Evolutionary conservation across 2,113 vertebrate genomes (phyloP).

Genomic region (Notiomystis cincta): DNA sequence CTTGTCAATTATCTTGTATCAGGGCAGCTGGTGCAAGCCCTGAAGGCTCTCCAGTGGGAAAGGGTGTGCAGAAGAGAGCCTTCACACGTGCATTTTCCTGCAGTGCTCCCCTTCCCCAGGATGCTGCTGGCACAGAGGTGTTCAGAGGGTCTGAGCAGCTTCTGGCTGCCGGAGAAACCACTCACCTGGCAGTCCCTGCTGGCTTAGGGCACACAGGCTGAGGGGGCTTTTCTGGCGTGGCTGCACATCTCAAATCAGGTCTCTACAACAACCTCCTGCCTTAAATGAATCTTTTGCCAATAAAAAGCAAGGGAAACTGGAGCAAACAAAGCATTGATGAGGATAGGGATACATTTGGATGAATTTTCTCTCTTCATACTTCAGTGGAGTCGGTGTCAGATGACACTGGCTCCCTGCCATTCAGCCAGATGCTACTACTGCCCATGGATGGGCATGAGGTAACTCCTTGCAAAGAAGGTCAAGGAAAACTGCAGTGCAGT

Average conservation of each 20-base stretch:
- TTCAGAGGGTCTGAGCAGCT: neutral
- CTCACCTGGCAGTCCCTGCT: neutral
- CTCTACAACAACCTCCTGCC: fast-evolving
- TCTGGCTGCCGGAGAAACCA: neutral
- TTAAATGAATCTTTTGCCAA: neutral
- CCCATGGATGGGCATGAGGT: neutral
- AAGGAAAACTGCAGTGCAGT: neutral
- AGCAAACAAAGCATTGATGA: neutral
- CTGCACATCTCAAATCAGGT: neutral
- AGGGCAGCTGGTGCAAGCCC: neutral
- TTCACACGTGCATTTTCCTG: fast-evolving
- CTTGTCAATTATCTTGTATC: fast-evolving
- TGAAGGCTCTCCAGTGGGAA: neutral
- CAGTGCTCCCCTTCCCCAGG: fast-evolving
- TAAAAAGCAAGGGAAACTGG: neutral
- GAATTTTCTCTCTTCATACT: neutral
- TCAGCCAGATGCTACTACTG: neutral
- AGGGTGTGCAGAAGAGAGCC: neutral
- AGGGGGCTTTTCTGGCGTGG: fast-evolving
- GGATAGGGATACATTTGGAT: neutral
- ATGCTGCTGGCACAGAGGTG: neutral
- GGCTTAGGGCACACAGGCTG: neutral
- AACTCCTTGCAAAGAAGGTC: neutral
- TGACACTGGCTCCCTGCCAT: neutral
- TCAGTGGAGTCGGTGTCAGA: neutral